phyloP scores from a whole-genome alignment of 2,888 invertebrate species.

The Campoplex nolae region DNA sequence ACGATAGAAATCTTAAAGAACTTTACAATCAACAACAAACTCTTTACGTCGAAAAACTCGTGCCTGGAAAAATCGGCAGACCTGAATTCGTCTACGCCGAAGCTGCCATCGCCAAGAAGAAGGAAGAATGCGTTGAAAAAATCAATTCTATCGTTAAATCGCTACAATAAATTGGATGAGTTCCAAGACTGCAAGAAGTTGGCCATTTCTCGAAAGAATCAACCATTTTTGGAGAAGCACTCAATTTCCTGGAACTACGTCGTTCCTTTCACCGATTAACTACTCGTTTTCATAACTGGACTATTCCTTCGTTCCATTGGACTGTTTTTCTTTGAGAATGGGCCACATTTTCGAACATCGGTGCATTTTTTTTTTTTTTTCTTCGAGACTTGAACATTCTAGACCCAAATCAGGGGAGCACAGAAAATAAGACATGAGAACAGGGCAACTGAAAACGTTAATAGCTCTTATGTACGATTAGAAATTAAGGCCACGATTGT shows the following conservation, averaged over 20 bases:
- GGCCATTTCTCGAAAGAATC: neutral
- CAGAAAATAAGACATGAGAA: constrained; percentile 15
- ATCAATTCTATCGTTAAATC: constrained; percentile 85
- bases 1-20: constrained; percentile 85
- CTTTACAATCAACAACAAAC: constrained; percentile 85
- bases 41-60: constrained; percentile 87
- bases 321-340: neutral
- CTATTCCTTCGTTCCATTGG: neutral
- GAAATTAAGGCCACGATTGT: constrained; percentile 52
- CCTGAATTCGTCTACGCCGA: constrained; percentile 87
- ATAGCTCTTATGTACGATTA: constrained; percentile 61
- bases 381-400: constrained; percentile 2
- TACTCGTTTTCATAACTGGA: neutral
- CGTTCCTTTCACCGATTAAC: neutral
- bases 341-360: neutral
- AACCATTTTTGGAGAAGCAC: neutral
- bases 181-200: neutral
- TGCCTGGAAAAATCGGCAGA: constrained; percentile 87
- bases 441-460: constrained; percentile 14
- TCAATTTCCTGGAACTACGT: neutral
- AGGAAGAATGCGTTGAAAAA: constrained; percentile 86
- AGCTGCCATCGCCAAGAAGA: constrained; percentile 86
- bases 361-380: constrained; percentile 18
- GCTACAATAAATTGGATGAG: constrained; percentile 77
- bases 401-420: neutral